These are phyloP conservation scores for Acrobasis consociella DNA, from an alignment of 2,888 invertebrate genomes.

Conservation along the genomic window DNA sequence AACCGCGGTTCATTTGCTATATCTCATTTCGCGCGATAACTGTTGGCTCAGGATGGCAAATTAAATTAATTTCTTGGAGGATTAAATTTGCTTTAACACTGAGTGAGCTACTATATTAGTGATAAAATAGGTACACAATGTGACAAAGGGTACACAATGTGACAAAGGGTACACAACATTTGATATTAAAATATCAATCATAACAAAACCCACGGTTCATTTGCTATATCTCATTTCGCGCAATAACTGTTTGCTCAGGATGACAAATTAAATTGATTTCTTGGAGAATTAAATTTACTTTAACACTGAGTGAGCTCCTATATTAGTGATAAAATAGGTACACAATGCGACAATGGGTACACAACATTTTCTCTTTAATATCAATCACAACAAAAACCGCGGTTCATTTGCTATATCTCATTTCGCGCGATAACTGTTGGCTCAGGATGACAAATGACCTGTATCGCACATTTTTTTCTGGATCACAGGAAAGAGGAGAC, in stretches of 20 bases:
- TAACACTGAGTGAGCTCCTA: no score
- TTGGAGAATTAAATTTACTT: no score
- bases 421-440: conserved; percentile 11
- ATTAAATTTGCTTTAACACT: no score
- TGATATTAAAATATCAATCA: no score
- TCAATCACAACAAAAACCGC: conserved; percentile 1
- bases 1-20: conserved; percentile 6
- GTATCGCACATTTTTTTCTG: conserved; percentile 7
- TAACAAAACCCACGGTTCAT: conserved; percentile 7
- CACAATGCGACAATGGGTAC: conserved; percentile 1
- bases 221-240: conserved; percentile 13
- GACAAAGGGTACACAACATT: no score
- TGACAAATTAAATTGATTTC: conserved; percentile 21
- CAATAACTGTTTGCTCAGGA: conserved; percentile 12
- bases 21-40: conserved; percentile 17
- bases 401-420: conserved; percentile 14
- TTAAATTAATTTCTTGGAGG: not conserved
- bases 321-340: no score
- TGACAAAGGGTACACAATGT: no score
- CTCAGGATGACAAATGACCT: conserved; percentile 20
- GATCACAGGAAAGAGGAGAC: not conserved
- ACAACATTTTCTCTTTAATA: no score
- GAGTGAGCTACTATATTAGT: no score
- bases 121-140: no score
- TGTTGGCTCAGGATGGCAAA: conserved; percentile 15